phyloP scores from a whole-genome alignment of 2,797 vertebrate species.

The Molothrus aeneus region DNA sequence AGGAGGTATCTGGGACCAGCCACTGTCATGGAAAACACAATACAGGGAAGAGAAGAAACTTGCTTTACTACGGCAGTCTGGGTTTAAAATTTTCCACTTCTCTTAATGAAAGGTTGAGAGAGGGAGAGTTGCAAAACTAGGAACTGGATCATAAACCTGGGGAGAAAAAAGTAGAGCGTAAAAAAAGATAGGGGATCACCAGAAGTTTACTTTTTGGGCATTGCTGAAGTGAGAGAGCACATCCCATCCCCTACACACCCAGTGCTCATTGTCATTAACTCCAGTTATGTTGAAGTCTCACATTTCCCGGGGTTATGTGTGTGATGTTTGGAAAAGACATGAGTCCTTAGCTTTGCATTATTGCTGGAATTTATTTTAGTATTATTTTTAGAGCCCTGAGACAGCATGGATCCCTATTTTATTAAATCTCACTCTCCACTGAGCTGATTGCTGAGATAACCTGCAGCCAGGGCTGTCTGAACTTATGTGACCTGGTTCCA shows the following conservation, averaged over 20 bases:
- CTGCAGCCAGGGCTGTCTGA: neutral
- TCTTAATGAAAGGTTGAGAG: neutral
- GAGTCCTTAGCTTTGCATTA: neutral
- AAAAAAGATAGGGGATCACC: neutral
- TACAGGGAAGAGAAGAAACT: neutral
- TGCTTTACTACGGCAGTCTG: neutral
- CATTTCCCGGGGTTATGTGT: neutral
- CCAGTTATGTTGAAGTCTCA: neutral
- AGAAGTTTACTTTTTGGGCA: neutral
- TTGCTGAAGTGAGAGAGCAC: neutral
- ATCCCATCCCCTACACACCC: neutral
- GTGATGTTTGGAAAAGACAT: neutral
- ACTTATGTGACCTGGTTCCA: neutral
- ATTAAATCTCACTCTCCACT: neutral
- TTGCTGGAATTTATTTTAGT: neutral
- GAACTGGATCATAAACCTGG: neutral
- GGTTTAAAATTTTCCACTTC: neutral
- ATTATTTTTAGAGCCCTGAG: neutral
- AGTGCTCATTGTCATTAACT: neutral
- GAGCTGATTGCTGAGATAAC: conserved; percentile 8
- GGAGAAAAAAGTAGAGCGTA: neutral
- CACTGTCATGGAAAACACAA: neutral
- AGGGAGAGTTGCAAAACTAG: neutral
- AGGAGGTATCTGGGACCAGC: neutral
- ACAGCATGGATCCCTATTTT: neutral